Base-by-base conservation (phyloP, 2,888 invertebrate species). In the Scaptomyza polygonia region DNA sequence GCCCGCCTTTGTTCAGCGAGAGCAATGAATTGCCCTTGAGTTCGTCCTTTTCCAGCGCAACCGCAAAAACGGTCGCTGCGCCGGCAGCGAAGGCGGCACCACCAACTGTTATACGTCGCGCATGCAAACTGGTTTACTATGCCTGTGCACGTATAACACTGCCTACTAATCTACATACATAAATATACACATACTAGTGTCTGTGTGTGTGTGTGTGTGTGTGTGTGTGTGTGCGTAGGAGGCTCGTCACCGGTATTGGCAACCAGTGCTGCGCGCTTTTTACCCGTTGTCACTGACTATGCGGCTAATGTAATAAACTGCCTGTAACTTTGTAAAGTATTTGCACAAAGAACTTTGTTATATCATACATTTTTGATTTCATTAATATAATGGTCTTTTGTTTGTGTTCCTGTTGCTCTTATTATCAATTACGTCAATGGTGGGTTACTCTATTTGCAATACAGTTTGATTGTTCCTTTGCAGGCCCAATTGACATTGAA, bases 21-120 rank as follows among this genome's bases (percentile, higher is more conserved):
- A 53, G 51, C 52, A 47, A 62, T 67, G 66, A 61, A 74, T 75
- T 84, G 83, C 88, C 83, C 83, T 84, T 84, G 86, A 85, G 83
- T 82, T 84, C 87, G 88, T 86, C 88, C 83, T 87, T 84, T 84
- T 75, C 68, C 29, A 73, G 76, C 85, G 87, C 63, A 70, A 64
- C 68, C 58, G 78, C 63, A 53, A 40, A 67, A 63, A 66, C 32
- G 49, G 39, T 40, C 43, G 55, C 30, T 39, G 30, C 71, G 53
- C 43, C 14, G 29, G 56, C 48, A 48, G 61, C 43, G 25, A 36
- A 62, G 11, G 52, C 40, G 14, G 27, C 27, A 14, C 12, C 36
- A 27, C 11, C n/a, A 69, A 54, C 80, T 82, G 82, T 86, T 79
- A 84, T 83, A 80, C 64, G 25, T 21, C 45, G 68, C 74, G 57